Percentiles rank a stretch among this genome's conserved stretches.
Conservation (phyloP, 2,797 vertebrate genomes). For the Argentina silus region DNA sequence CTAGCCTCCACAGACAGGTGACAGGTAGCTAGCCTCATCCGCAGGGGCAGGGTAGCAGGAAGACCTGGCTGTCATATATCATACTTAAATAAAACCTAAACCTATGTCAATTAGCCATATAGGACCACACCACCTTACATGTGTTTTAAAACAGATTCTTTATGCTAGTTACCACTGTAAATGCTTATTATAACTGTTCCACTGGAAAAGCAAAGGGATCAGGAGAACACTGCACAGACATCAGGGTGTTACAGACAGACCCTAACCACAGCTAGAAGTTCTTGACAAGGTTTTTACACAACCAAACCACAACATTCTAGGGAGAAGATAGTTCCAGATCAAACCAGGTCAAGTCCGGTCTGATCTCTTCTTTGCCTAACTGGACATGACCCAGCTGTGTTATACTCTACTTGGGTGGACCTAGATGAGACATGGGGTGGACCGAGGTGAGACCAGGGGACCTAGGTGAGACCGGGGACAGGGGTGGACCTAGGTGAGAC, state of each 20-base stretch:
- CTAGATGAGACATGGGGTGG: not conserved
- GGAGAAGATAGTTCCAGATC: not conserved
- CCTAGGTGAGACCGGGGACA: not conserved
- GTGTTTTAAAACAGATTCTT: constrained; percentile 43
- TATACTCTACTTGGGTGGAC: too few species aligned
- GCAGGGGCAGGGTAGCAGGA: not conserved
- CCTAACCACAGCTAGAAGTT: not conserved
- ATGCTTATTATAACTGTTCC: constrained; percentile 3
- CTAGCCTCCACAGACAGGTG: too few species aligned
- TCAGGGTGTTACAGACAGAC: not conserved
- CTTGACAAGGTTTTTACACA: too few species aligned
- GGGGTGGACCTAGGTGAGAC: too few species aligned
- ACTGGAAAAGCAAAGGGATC: not conserved
- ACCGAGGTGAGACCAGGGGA: not conserved
- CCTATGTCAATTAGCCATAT: constrained; percentile 26
- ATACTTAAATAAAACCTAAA: constrained; percentile 28
- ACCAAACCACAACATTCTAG: not conserved
- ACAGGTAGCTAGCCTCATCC: not conserved
- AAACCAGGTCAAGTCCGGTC: not conserved
- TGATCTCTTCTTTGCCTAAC: not conserved
- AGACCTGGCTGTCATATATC: constrained; percentile 16
- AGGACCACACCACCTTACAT: constrained; percentile 40
- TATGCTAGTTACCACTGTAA: constrained; percentile 30
- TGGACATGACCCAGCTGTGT: too few species aligned
- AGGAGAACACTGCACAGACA: constrained; percentile 33